Conservation (phyloP, 2,113 vertebrate genomes). For the Oxyura jamaicensis region DNA sequence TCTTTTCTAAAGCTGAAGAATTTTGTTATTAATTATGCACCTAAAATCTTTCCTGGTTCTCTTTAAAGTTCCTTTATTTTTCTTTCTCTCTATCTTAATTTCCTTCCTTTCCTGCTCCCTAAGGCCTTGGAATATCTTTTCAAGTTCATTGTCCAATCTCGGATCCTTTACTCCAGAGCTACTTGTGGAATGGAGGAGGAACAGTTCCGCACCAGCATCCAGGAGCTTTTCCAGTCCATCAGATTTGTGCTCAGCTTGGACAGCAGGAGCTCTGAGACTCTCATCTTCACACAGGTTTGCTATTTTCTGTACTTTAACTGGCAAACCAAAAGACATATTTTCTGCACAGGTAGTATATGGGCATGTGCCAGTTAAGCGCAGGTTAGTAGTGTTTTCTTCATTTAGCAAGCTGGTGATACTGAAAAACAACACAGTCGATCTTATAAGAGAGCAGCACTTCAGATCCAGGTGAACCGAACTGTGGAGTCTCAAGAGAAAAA, state of each 20-base stretch:
- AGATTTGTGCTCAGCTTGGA: slow-evolving; percentile 97
- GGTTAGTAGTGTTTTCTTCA: background rate
- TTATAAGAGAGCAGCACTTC: background rate
- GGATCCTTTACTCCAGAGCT: slow-evolving; percentile 95
- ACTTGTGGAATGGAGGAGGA: slow-evolving; percentile 98
- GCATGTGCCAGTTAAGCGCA: background rate
- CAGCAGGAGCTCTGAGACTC: slow-evolving; percentile 94
- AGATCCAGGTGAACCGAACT: background rate
- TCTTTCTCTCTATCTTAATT: slow-evolving; percentile 49
- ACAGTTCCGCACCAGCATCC: slow-evolving; percentile 92
- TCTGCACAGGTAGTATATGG: background rate
- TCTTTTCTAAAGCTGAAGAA: slow-evolving; percentile 14
- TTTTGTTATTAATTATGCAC: slow-evolving; percentile 11
- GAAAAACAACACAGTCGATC: background rate
- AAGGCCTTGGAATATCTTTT: slow-evolving; percentile 98
- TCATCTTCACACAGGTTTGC: slow-evolving; percentile 95
- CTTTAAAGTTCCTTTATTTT: slow-evolving; percentile 63
- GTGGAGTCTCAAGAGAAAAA: background rate
- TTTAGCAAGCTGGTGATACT: background rate
- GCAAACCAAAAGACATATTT: slow-evolving; percentile 13
- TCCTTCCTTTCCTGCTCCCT: slow-evolving; percentile 43
- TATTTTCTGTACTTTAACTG: background rate
- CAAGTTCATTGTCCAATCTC: slow-evolving; percentile 98
- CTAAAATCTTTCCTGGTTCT: slow-evolving; percentile 4
- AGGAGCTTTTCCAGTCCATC: slow-evolving; percentile 97